These are phyloP conservation scores for Caenorhabditis sp. DNA, from an alignment of 2,888 invertebrate genomes.

Conservation along the genomic window DNA sequence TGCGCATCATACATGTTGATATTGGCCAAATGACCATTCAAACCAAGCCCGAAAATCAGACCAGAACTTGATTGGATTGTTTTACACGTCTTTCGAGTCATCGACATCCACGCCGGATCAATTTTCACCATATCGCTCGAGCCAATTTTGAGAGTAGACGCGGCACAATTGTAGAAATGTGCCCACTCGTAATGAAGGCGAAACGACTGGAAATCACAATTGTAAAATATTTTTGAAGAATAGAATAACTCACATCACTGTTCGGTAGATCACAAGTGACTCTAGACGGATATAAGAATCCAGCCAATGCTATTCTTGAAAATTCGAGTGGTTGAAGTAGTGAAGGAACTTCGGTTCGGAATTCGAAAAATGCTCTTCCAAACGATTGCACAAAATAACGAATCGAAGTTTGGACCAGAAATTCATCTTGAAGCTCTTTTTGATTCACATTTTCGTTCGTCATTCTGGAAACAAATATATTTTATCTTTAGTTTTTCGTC, in stretches of 20 bases:
- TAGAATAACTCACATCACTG: conserved; percentile 11
- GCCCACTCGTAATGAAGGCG: conserved; percentile 78
- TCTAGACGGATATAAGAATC: conserved; percentile 36
- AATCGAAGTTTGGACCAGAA: conserved; percentile 37
- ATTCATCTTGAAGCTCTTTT: conserved; percentile 36
- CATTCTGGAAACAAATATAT: conserved; percentile 19
- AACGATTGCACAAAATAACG: conserved; percentile 54
- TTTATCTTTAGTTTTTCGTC: too few relatives aligned
- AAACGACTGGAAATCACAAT: conserved; percentile 31
- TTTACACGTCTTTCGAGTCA: conserved; percentile 23
- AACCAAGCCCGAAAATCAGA: conserved; percentile 89
- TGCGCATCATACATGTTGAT: conserved; percentile 87
- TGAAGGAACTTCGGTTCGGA: conserved; percentile 76
- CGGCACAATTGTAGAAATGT: conserved; percentile 92
- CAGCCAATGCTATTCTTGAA: conserved; percentile 15
- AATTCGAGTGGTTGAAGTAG: conserved; percentile 19
- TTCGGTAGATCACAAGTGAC: conserved; percentile 32
- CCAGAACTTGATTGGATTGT: conserved; percentile 78
- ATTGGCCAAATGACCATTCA: conserved; percentile 82
- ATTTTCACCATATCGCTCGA: conserved; percentile 73
- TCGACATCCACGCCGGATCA: conserved; percentile 82
- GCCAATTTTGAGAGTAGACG: conserved; percentile 84
- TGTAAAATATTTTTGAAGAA: too few relatives aligned
- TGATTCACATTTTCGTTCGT: conserved; percentile 16
- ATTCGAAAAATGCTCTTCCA: conserved; percentile 55